These are phyloP conservation scores for Callospermophilus lateralis DNA, from an alignment of 2,113 vertebrate species.

Conservation along the genomic window DNA sequence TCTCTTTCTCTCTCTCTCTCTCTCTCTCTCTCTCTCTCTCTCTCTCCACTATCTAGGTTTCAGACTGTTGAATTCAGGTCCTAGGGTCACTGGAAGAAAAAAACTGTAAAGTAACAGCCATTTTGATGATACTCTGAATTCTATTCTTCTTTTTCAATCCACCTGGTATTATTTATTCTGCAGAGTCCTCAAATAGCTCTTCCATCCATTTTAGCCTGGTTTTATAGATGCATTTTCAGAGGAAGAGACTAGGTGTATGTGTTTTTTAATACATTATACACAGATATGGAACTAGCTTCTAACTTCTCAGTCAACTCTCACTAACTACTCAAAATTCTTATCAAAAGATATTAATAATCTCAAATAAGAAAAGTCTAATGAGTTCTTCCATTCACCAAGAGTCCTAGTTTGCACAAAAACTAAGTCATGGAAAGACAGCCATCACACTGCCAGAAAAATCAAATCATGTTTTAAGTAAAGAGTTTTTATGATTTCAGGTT, in stretches of 20 bases:
- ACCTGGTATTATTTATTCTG: slow-evolving; percentile 23
- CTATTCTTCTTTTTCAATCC: slow-evolving; percentile 36
- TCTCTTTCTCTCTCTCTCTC: too few relatives aligned
- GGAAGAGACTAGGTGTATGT: background rate
- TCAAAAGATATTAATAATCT: background rate
- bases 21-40: too few relatives aligned
- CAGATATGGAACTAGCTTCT: slow-evolving; percentile 25
- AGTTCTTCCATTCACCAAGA: slow-evolving; percentile 11
- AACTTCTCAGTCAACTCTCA: slow-evolving; percentile 26
- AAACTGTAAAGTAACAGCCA: background rate
- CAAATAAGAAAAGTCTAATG: background rate
- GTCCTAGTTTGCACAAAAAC: background rate
- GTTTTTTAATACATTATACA: slow-evolving; percentile 40
- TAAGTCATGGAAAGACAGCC: background rate
- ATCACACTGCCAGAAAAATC: slow-evolving; percentile 26
- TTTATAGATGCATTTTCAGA: slow-evolving; percentile 16
- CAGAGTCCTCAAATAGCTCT: background rate
- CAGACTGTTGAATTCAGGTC: background rate
- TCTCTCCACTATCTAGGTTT: background rate
- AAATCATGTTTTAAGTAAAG: background rate
- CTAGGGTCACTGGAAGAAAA: background rate
- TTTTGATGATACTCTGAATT: background rate
- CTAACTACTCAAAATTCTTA: slow-evolving; percentile 34
- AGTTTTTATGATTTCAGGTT: background rate
- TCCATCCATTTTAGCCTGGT: background rate